Evolutionary conservation across 2,113 vertebrate species (phyloP).

Genomic region (Channa maculata): DNA sequence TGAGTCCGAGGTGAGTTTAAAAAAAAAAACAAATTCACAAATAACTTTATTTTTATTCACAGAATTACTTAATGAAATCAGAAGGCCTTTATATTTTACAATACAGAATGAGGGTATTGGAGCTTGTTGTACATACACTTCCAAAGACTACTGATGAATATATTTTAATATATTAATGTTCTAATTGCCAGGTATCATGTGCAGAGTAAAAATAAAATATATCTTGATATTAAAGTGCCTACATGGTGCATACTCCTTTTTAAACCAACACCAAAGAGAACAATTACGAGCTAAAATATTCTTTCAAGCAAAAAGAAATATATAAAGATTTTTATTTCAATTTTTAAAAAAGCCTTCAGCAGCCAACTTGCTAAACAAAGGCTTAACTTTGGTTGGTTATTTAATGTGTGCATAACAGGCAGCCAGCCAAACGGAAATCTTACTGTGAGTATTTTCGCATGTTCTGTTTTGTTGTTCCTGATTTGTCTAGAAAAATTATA

Average conservation of each 20-base stretch:
- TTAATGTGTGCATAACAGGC: conserved; percentile 3
- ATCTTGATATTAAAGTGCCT: conserved; percentile 54
- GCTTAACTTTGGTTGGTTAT: conserved; percentile 40
- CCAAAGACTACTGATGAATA: not conserved
- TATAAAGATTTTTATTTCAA: not conserved
- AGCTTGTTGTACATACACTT: conserved; percentile 1
- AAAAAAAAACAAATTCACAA: not conserved
- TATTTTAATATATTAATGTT: conserved; percentile 14
- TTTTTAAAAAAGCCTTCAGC: conserved; percentile 9
- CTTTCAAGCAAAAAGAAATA: conserved; percentile 23
- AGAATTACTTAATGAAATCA: conserved; percentile 35
- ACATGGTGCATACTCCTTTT: conserved; percentile 29
- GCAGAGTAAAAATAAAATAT: conserved; percentile 42
- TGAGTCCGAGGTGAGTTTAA: not conserved
- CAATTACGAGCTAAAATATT: conserved; percentile 9
- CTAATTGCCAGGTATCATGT: conserved; percentile 15
- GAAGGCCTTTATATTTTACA: conserved; percentile 11
- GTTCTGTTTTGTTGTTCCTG: conserved; percentile 14
- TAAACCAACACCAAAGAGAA: not conserved
- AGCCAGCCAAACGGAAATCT: conserved; percentile 2
- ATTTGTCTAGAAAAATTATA: not conserved
- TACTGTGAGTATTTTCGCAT: not conserved
- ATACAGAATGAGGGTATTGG: not conserved
- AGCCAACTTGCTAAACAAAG: conserved; percentile 7
- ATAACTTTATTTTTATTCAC: conserved; percentile 45